Evolutionary conservation across 2,888 invertebrate genomes (phyloP), one percentile per base, ranked within the genome.

Genomic region (Nineta flava): DNA sequence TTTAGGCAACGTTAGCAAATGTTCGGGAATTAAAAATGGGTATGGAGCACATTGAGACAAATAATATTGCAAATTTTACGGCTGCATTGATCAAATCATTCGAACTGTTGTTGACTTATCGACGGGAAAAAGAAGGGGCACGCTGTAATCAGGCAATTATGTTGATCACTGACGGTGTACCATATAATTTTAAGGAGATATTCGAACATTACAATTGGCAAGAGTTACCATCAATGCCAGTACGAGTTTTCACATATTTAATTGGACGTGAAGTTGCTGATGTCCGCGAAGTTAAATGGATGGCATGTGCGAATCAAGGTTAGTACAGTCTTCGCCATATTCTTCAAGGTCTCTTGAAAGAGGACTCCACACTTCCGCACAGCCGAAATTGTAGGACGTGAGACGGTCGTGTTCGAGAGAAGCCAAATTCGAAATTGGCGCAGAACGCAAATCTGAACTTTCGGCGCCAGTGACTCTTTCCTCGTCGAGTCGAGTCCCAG

Each of bases 131-230:
- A 46, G 75, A 77, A 63, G 67, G 67, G 9, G 67, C 68, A 15
- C 62, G 76, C 57, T 87, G 87, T 65, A 92, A 91, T 69, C 86
- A 95, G 72, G 96, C 95, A 31, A 49, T 49, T 13, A 49, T 49
- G 96, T 71, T 99, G 57, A 83, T 99, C 57, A 96, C 97, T n/a
- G 99, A 99, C 67, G 97, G 97, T 19, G 93, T 96, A 13, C 94
- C 96, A 43, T 88, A 92, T 62, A 90, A 86, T 62, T 94, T 84
- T 69, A 85, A 90, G 63, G 87, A 93, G 60, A 81, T 95, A 50
- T 99, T 99, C 67, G 79, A 88, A 61, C 74, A 77, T 56, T 91
- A 86, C 70, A 99, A 96, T 67, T 88, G 88, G 87, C 73, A 73
- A 21, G 73, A 80, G 56, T 67, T 75, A 57, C 73, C 76, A 1